phyloP scores from a whole-genome alignment of 2,888 invertebrate genomes.

The Netelia melanura region DNA sequence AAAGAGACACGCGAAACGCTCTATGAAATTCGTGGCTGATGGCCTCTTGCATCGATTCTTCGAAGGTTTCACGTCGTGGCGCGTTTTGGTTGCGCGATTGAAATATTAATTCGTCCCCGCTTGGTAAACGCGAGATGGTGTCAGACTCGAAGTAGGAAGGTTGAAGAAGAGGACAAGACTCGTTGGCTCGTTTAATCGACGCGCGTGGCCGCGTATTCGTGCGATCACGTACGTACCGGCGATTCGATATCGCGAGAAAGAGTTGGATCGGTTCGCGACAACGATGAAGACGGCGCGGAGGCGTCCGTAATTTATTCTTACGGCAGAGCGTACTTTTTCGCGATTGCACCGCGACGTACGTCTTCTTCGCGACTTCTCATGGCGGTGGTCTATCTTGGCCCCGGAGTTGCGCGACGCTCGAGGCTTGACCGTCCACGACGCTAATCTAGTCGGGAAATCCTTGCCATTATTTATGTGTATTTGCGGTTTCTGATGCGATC shows the following conservation, averaged over 20 bases:
- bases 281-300: slow-evolving; percentile 9
- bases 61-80: slow-evolving; percentile 75
- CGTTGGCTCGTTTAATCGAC: slow-evolving; percentile 54
- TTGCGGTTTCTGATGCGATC: background rate
- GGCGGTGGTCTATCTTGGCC: slow-evolving; percentile 13
- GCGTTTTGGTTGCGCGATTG: slow-evolving; percentile 63
- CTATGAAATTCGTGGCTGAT: slow-evolving; percentile 70
- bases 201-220: slow-evolving; percentile 59
- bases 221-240: slow-evolving; percentile 58
- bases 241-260: slow-evolving; percentile 55
- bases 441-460: slow-evolving; percentile 34
- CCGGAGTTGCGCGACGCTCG: slow-evolving; percentile 44
- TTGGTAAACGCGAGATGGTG: slow-evolving; percentile 30
- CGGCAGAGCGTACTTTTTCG: slow-evolving; percentile 27
- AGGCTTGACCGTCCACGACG: slow-evolving; percentile 18
- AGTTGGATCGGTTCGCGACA: slow-evolving; percentile 17
- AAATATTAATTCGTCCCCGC: slow-evolving; percentile 58
- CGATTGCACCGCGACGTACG: slow-evolving; percentile 41
- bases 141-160: slow-evolving; percentile 54
- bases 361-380: slow-evolving; percentile 20
- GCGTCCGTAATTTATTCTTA: slow-evolving; percentile 46
- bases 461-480: background rate
- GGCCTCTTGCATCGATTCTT: slow-evolving; percentile 74
- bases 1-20: background rate
- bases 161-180: slow-evolving; percentile 30